A percentile compares a stretch with the other conserved stretches of the same genome.
Conservation (phyloP, 2,888 invertebrate species). For the Icerya purchasi region DNA sequence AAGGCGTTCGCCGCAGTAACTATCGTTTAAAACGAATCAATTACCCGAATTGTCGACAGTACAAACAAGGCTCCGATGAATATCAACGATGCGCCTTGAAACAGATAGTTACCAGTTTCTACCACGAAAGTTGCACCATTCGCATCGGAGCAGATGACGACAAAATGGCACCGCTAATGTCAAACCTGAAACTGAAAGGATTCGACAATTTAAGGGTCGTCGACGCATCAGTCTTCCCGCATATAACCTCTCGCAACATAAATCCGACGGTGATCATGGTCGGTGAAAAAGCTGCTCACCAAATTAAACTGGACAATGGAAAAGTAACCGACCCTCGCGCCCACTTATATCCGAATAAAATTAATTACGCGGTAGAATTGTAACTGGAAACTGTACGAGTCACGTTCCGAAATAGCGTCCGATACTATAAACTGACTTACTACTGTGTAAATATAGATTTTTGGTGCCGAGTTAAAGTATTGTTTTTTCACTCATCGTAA, state of each 20-base stretch:
- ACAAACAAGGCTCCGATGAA: constrained; percentile 24
- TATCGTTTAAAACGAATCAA: constrained; percentile 17
- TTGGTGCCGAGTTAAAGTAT: too few relatives aligned
- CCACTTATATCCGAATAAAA: too few relatives aligned
- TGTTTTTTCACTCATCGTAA: too few relatives aligned
- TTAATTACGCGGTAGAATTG: too few relatives aligned
- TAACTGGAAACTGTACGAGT: too few relatives aligned
- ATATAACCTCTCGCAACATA: constrained; percentile 32
- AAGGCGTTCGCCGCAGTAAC: constrained; percentile 17
- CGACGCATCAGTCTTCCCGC: constrained; percentile 32
- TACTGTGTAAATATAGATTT: too few relatives aligned
- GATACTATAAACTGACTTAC: too few relatives aligned
- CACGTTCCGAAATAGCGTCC: too few relatives aligned
- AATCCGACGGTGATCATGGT: constrained; percentile 31
- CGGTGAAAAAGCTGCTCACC: constrained; percentile 24
- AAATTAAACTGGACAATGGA: constrained; percentile 18
- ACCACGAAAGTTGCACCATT: constrained; percentile 44
- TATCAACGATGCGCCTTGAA: constrained; percentile 36
- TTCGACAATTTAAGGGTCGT: constrained; percentile 30
- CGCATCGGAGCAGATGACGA: constrained; percentile 37
- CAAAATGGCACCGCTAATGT: constrained; percentile 29
- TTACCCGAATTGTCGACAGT: constrained; percentile 18
- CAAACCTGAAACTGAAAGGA: constrained; percentile 31
- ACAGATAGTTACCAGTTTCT: constrained; percentile 32
- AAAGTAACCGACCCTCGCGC: too few relatives aligned